phyloP scores from a whole-genome alignment of 2,888 invertebrate genomes.

The Ctena decussata region DNA sequence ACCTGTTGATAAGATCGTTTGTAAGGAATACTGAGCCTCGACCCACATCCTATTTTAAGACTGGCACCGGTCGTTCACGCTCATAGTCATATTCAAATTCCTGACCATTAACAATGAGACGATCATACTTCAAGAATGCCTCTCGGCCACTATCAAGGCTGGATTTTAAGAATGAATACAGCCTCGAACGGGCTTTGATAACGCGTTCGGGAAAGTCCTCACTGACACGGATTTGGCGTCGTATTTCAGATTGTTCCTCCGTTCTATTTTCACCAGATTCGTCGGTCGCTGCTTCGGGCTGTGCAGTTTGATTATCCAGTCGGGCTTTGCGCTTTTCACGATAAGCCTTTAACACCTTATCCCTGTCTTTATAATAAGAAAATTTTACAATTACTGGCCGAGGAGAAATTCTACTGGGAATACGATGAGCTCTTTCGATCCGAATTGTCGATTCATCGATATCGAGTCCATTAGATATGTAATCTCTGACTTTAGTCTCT shows the following conservation, averaged over 20 bases:
- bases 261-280: not conserved
- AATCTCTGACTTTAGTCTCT: not conserved
- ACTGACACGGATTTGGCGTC: not conserved
- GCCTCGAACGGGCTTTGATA: not conserved
- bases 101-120: not conserved
- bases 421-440: slow-evolving; percentile 10
- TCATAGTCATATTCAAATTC: not conserved
- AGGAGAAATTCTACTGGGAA: slow-evolving; percentile 5
- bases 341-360: not conserved
- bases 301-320: not conserved
- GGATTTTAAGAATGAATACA: not conserved
- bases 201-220: slow-evolving; percentile 13
- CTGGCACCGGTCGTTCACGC: not conserved
- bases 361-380: not conserved
- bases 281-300: no score
- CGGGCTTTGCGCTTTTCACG: not conserved
- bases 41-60: not conserved
- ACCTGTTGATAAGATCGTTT: no score
- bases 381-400: not conserved
- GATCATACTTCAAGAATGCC: not conserved
- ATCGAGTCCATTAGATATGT: not conserved
- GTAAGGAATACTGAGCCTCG: not conserved
- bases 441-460: not conserved
- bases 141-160: not conserved
- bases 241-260: not conserved